Evolutionary conservation across 1,140 invertebrate genomes (phyloP).

Genomic region (Subanguina moxae): DNA sequence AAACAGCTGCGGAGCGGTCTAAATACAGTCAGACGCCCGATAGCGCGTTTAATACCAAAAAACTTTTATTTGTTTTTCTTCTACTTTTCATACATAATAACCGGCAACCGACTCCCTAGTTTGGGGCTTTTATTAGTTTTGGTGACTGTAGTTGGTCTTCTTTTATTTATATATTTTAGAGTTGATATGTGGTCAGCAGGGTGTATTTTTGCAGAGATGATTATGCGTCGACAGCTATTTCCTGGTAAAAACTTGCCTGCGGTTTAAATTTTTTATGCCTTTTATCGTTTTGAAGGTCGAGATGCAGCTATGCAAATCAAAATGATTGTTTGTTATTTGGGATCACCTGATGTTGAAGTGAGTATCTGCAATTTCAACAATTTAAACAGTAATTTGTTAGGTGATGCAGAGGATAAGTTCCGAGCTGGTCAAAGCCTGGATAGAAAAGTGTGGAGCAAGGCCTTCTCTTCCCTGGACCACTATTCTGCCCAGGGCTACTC

Average conservation of each 20-base stretch:
- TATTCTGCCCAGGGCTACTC: slow-evolving; percentile 40
- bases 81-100: too few species aligned
- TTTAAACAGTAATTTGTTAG: slow-evolving; percentile 12
- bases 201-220: slow-evolving; percentile 92
- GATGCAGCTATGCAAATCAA: slow-evolving; percentile 67
- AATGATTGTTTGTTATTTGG: slow-evolving; percentile 48
- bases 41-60: too few species aligned
- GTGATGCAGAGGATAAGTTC: slow-evolving; percentile 30
- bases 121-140: slow-evolving; percentile 65
- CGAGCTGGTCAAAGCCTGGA: slow-evolving; percentile 28
- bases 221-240: slow-evolving; percentile 88
- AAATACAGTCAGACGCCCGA: too few species aligned
- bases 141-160: too few species aligned
- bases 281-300: slow-evolving; percentile 60
- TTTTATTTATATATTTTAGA: slow-evolving; percentile 33
- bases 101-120: too few species aligned
- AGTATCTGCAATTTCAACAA: background rate
- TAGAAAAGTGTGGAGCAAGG: slow-evolving; percentile 27
- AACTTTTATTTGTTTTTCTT: too few species aligned
- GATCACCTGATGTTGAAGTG: slow-evolving; percentile 36
- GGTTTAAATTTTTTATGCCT: too few species aligned
- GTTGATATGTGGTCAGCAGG: slow-evolving; percentile 99
- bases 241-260: slow-evolving; percentile 67
- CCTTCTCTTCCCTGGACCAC: slow-evolving; percentile 25
- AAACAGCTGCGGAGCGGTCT: too few species aligned